Conservation (phyloP, 1,140 invertebrate genomes). For the Andrena cerasifolii region DNA sequence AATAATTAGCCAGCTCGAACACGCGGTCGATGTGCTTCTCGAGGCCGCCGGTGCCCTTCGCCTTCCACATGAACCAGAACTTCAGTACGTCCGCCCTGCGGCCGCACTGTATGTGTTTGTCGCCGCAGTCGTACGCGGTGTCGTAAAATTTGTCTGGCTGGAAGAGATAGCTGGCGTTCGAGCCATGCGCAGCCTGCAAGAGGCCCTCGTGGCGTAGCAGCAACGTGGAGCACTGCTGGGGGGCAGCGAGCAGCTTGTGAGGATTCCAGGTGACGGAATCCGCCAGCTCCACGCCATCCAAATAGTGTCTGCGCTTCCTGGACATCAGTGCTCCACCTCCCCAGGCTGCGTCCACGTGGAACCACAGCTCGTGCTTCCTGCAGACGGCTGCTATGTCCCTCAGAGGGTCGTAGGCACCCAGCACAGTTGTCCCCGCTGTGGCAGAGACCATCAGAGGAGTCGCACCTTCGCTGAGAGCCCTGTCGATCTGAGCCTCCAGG, state of each 20-base stretch:
- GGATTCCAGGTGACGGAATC: conserved; percentile 98
- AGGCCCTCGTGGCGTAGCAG: conserved; percentile 87
- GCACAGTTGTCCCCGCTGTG: conserved; percentile 92
- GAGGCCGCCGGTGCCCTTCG: conserved; percentile 92
- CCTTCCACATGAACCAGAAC: conserved; percentile 99
- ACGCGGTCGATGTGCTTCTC: conserved; percentile 91
- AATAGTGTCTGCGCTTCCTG: conserved; percentile 88
- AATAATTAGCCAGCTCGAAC: conserved; percentile 89
- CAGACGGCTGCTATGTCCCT: conserved; percentile 91
- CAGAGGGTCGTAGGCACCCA: conserved; percentile 96
- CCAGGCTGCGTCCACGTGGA: conserved; percentile 98
- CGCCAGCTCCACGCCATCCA: conserved; percentile 91
- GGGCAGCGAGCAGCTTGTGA: conserved; percentile 93
- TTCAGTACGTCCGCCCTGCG: conserved; percentile 97
- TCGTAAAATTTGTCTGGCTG: conserved; percentile 99
- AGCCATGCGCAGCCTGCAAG: conserved; percentile 82
- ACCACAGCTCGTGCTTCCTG: conserved; percentile 92
- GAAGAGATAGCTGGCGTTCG: conserved; percentile 94
- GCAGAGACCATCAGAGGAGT: conserved; percentile 94
- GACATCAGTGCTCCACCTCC: conserved; percentile 95
- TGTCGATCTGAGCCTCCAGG: conserved; percentile 88
- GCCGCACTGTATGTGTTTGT: conserved; percentile 97
- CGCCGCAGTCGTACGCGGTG: conserved; percentile 94
- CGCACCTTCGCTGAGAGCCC: conserved; percentile 86
- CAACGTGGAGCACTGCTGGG: conserved; percentile 95